These are phyloP conservation scores for Enteromius paludinosus DNA, from an alignment of 2,797 vertebrate species.

Conservation along the genomic window DNA sequence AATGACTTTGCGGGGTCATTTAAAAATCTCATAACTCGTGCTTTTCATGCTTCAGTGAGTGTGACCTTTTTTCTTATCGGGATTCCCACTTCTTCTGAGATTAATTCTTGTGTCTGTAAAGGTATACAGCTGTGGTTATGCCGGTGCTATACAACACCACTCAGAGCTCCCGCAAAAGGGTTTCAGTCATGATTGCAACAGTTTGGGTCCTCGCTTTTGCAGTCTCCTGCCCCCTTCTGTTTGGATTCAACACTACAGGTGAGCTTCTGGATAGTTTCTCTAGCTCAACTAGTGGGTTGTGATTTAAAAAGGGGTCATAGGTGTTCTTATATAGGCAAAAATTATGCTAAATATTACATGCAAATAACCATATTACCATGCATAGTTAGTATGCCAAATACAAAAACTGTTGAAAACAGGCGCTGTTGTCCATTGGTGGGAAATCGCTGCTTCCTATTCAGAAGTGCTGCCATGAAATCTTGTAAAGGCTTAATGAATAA, in stretches of 20 bases:
- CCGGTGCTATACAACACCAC: constrained; percentile 91
- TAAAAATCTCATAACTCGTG: not conserved
- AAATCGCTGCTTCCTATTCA: not conserved
- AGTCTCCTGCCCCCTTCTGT: constrained; percentile 92
- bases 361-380: not conserved
- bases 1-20: not conserved
- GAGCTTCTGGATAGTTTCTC: constrained; percentile 50
- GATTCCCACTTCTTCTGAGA: not conserved
- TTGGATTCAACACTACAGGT: constrained; percentile 97
- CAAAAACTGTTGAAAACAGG: not conserved
- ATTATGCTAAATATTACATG: not conserved
- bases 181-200: constrained; percentile 86
- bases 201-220: constrained; percentile 92
- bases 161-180: constrained; percentile 88
- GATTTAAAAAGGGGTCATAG: not conserved
- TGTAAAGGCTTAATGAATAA: not conserved
- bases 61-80: constrained; percentile 23
- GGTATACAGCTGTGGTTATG: constrained; percentile 94
- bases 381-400: not conserved
- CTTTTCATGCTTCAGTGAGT: not conserved
- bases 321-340: not conserved
- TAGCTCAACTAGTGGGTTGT: not conserved
- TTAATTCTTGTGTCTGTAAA: constrained; percentile 63
- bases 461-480: constrained; percentile 4
- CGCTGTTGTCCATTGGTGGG: not conserved